These are phyloP conservation scores for Thymelicus sylvestris DNA, from an alignment of 2,888 invertebrate genomes.

Conservation along the genomic window DNA sequence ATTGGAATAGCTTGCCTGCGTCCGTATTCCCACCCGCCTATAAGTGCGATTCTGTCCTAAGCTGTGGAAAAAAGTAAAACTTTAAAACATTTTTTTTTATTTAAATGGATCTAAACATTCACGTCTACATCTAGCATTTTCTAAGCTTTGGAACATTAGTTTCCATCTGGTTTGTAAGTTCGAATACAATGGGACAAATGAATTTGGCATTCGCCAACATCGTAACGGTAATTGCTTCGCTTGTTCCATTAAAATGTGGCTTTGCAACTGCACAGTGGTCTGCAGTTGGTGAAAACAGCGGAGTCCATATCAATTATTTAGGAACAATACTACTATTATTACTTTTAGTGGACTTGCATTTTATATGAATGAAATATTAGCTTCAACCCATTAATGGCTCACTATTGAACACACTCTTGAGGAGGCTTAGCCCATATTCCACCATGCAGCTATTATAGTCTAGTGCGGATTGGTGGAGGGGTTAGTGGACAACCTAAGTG, in stretches of 20 bases:
- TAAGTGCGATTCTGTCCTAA: background rate
- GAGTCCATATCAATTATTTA: constrained; percentile 14
- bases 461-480: too few relatives aligned
- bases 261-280: background rate
- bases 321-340: constrained; percentile 12
- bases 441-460: too few relatives aligned
- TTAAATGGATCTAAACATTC: too few relatives aligned
- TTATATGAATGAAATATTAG: too few relatives aligned
- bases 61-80: background rate
- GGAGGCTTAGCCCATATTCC: too few relatives aligned
- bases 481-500: too few relatives aligned
- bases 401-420: too few relatives aligned
- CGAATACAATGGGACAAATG: constrained; percentile 11
- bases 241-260: background rate
- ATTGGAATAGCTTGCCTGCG: too few relatives aligned
- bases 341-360: background rate
- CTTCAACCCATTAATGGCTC: too few relatives aligned
- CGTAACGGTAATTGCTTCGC: constrained; percentile 9
- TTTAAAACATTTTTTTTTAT: background rate
- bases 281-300: constrained; percentile 5
- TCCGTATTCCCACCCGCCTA: too few relatives aligned
- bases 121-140: background rate
- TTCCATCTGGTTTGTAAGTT: constrained; percentile 1
- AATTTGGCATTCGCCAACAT: constrained; percentile 11
- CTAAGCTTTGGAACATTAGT: background rate